A percentile compares a stretch with the other conserved stretches of the same genome.
These are phyloP conservation scores for Sebastes variabilis DNA, from an alignment of 2,797 vertebrate genomes.

Conservation along the genomic window DNA sequence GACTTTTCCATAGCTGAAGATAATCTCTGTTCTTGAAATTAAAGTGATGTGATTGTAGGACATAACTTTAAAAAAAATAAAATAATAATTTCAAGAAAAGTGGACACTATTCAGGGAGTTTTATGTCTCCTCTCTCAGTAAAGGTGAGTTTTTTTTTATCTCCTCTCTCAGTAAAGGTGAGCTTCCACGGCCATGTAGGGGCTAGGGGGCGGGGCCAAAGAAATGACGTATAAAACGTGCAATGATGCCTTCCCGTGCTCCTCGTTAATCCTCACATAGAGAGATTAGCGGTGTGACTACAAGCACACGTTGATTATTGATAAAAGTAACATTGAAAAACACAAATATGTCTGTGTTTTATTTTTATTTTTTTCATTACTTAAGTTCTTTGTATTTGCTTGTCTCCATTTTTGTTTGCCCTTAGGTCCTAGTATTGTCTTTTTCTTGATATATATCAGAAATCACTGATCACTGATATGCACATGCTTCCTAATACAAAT, in stretches of 20 bases:
- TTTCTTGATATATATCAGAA: too few relatives aligned
- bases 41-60: not conserved
- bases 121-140: not conserved
- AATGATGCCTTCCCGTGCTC: not conserved
- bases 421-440: too few relatives aligned
- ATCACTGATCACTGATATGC: too few relatives aligned
- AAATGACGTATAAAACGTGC: not conserved
- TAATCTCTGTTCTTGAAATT: not conserved
- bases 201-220: not conserved
- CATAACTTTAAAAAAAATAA: too few relatives aligned
- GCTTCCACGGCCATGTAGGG: constrained; percentile 17
- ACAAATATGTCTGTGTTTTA: not conserved
- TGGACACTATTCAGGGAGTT: not conserved
- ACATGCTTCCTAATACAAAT: too few relatives aligned
- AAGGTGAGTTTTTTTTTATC: too few relatives aligned
- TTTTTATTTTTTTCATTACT: too few relatives aligned
- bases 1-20: not conserved
- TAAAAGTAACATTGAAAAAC: not conserved
- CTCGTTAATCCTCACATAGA: not conserved
- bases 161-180: constrained; percentile 6
- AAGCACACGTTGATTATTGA: not conserved
- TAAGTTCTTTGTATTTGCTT: too few relatives aligned
- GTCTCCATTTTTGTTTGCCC: too few relatives aligned
- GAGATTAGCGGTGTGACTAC: rapidly evolving
- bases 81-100: not conserved